These are phyloP conservation scores for Aphodius sticticus DNA, from an alignment of 2,888 invertebrate genomes.

Conservation along the genomic window DNA sequence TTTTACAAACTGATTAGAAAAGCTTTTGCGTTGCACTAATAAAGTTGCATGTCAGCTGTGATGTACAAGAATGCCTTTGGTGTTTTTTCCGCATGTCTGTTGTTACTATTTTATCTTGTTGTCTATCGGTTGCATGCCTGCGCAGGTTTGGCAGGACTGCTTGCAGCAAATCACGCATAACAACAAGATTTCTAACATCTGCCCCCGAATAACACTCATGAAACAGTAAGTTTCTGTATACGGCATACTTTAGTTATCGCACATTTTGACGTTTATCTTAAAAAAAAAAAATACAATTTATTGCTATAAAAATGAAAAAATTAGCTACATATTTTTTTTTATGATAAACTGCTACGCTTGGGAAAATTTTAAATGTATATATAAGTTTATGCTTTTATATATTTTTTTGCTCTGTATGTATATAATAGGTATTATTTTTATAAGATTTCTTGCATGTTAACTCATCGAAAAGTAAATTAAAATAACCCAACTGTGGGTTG, in stretches of 20 bases:
- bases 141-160: slow-evolving; percentile 90
- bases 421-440: not conserved
- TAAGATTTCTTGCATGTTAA: not conserved
- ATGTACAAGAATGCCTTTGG: not conserved
- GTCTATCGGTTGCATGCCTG: slow-evolving; percentile 36
- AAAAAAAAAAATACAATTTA: no score
- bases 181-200: slow-evolving; percentile 95
- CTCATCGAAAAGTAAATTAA: not conserved
- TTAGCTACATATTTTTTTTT: not conserved
- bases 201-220: slow-evolving; percentile 93
- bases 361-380: not conserved
- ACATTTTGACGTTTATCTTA: not conserved
- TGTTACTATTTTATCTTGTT: slow-evolving; percentile 33
- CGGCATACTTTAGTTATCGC: not conserved
- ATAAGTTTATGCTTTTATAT: not conserved
- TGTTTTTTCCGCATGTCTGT: slow-evolving; percentile 13
- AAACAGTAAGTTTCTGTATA: slow-evolving; percentile 88
- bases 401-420: not conserved
- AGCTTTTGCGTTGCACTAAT: not conserved
- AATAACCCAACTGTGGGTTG: not conserved
- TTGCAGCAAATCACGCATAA: slow-evolving; percentile 93
- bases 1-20: not conserved
- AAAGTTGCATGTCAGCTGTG: not conserved
- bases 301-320: no score
- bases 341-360: not conserved